Conservation (phyloP, 1,140 invertebrate species). For the Oedothorax gibbosus region DNA sequence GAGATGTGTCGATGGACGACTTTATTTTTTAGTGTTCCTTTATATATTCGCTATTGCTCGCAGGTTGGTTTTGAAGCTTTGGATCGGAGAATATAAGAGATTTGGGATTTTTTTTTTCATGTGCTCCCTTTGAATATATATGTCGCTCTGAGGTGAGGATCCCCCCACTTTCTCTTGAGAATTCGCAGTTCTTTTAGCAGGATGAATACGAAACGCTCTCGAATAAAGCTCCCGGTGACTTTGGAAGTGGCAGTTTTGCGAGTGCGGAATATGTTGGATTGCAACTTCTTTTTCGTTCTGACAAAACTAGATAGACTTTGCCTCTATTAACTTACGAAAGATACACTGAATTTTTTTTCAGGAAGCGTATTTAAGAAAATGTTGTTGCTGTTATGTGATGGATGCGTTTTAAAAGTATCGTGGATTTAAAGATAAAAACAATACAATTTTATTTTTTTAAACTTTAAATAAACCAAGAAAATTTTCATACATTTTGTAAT, state of each 20-base stretch:
- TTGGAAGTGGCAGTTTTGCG: constrained; percentile 27
- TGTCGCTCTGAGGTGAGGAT: constrained; percentile 10
- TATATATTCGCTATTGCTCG: constrained; percentile 1
- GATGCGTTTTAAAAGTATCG: no score
- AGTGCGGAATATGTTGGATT: constrained; percentile 24
- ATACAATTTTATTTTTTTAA: no score
- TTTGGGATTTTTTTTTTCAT: neutral
- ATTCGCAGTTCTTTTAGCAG: constrained; percentile 45
- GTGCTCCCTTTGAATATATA: constrained; percentile 42
- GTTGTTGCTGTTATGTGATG: no score
- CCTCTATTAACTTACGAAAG: constrained; percentile 31
- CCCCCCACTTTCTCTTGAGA: neutral
- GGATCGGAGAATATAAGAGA: constrained; percentile 30
- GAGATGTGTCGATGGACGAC: neutral
- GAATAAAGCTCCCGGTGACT: constrained; percentile 44
- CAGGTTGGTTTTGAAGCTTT: constrained; percentile 21
- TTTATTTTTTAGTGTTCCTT: neutral
- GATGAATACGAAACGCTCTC: constrained; percentile 40
- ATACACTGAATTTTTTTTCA: neutral
- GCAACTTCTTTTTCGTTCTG: neutral
- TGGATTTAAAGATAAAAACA: no score
- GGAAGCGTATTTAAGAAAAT: neutral
- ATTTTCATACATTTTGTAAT: no score
- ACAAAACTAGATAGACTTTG: constrained; percentile 19
- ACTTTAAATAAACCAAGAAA: no score